Evolutionary conservation across 2,797 vertebrate species (phyloP), one percentile per base, ranked within the genome.

Genomic region (Rhinophrynus dorsalis): DNA sequence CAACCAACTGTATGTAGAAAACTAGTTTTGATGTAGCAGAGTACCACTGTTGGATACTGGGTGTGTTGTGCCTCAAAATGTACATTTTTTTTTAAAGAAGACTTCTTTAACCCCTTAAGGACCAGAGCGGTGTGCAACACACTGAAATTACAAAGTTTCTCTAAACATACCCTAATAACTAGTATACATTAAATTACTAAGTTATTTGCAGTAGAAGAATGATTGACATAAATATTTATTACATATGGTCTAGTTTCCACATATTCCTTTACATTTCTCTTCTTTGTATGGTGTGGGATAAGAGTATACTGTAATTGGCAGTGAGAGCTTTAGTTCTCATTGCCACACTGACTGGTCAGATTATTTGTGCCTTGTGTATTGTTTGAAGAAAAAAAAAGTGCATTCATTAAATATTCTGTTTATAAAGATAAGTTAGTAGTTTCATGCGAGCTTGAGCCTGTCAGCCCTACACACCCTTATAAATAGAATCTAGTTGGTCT

Each of bases 331-430:
- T 21, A 44, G 26, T 18, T 38, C 32, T 29, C n/a, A n/a, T 23
- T 6, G 18, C n/a, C 11, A 5, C 50, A n/a, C 17, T 8, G 37
- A 54, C 50, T 44, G 33, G 26, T 20, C 4, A 32, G 48, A 35
- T 5, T 51, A 38, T 67, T 32, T 64, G 50, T 15, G 62, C 33
- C 42, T 24, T 15, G 24, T 15, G 38, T 47, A 35, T 48, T 61
- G 67, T 51, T 20, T 52, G 38, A 68, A 60, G 35, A 8, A 1
- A 32, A 40, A n/a, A 44, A 24, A 32, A 54, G 15, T 5, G 5
- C 37, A n/a, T n/a, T n/a, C 35, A 69, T 69, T 61, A 69, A 21
- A 5, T 12, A 69, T 69, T 69, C 67, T 69, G 57, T 69, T 69
- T 61, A 45, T 61, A 23, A 17, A 35, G 20, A 8, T 18, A 20